Evolutionary conservation across 2,113 vertebrate species (phyloP).

Genomic region (Rissa tridactyla): DNA sequence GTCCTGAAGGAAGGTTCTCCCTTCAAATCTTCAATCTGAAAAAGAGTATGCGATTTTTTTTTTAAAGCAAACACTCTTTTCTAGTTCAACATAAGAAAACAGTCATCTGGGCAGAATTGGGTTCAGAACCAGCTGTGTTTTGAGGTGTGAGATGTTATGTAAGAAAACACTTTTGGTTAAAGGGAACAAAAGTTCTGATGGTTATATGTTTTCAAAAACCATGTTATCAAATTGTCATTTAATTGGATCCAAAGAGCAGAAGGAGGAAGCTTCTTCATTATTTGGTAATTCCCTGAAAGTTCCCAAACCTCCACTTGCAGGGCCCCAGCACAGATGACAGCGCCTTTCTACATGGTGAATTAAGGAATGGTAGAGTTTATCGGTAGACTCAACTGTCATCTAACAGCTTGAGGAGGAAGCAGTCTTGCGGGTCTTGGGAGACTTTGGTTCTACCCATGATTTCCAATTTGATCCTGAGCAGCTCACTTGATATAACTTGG

Average conservation of each 20-base stretch:
- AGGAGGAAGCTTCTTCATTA: not conserved
- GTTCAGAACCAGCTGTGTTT: not conserved
- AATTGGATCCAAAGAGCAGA: not conserved
- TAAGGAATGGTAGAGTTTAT: not conserved
- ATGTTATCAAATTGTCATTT: not conserved
- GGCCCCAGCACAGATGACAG: not conserved
- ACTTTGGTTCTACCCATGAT: not conserved
- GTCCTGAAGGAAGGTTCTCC: not conserved
- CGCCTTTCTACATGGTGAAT: not conserved
- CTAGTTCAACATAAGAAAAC: not conserved
- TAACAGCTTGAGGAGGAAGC: not conserved
- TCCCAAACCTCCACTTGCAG: not conserved
- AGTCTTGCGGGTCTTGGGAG: not conserved
- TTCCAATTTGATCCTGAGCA: not conserved
- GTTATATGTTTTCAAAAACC: not conserved
- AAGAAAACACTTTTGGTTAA: not conserved
- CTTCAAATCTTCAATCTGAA: not conserved
- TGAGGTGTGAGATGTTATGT: not conserved
- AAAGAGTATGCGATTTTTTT: not conserved
- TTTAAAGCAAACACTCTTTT: not conserved
- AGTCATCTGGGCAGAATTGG: not conserved
- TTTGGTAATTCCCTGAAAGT: not conserved
- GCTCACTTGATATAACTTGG: not conserved
- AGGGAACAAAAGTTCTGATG: not conserved
- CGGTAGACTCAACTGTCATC: not conserved